phyloP scores from a whole-genome alignment of 2,888 invertebrate genomes.

The Thelaira solivaga region DNA sequence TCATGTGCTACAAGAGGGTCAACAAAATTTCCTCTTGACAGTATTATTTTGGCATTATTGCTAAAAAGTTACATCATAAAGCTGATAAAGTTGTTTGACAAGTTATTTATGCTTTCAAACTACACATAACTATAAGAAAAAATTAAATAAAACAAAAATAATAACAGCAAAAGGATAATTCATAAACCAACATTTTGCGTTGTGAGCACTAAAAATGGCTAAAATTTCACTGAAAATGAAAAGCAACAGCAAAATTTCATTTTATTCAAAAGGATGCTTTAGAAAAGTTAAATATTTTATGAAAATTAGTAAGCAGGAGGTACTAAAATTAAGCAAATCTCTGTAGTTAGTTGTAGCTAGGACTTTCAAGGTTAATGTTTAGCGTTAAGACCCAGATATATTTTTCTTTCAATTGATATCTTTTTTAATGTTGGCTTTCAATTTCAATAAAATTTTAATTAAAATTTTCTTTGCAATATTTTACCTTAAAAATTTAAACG shows the following conservation, averaged over 20 bases:
- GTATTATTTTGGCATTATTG: conserved; percentile 11
- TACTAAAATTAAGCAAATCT: too few species aligned
- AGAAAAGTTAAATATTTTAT: conserved; percentile 8
- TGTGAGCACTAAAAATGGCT: conserved; percentile 6
- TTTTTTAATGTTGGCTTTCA: too few species aligned
- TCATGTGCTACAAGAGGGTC: too few species aligned
- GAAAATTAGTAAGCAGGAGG: background rate
- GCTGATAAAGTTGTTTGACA: background rate
- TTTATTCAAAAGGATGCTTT: conserved; percentile 9
- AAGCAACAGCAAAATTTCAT: too few species aligned
- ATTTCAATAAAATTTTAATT: too few species aligned
- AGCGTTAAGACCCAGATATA: too few species aligned
- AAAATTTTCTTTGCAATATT: too few species aligned
- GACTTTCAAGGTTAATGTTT: too few species aligned
- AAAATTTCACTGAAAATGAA: conserved; percentile 1
- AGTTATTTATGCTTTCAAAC: background rate
- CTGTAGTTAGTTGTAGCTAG: too few species aligned
- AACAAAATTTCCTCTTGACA: background rate
- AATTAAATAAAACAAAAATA: background rate
- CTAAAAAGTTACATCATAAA: conserved; percentile 7
- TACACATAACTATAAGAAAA: background rate
- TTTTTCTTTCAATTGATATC: too few species aligned
- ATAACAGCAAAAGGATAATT: conserved; percentile 3
- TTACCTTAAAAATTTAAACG: too few species aligned
- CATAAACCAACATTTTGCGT: conserved; percentile 44